phyloP scores from a whole-genome alignment of 2,113 vertebrate species.

The Nerophis lumbriciformis region DNA sequence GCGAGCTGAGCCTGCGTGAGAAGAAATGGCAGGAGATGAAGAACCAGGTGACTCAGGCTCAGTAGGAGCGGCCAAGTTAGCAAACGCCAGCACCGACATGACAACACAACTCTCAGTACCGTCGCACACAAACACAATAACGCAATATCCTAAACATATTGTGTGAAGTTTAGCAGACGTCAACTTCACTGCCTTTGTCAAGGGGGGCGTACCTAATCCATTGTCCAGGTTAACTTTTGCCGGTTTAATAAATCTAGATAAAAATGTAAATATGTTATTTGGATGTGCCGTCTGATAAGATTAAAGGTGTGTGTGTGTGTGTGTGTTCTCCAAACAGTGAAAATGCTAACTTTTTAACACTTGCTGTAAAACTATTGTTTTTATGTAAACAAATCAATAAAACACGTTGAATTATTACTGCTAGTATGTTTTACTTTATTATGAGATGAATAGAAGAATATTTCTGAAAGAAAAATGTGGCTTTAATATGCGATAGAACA shows the following conservation, averaged over 20 bases:
- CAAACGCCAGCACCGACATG: too few species aligned
- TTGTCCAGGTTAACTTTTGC: background rate
- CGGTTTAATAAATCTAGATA: background rate
- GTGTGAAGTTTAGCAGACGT: background rate
- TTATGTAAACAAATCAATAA: background rate
- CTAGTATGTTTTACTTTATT: too few species aligned
- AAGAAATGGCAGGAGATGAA: constrained; percentile 89
- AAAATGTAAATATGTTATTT: constrained; percentile 2
- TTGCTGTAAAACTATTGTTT: background rate
- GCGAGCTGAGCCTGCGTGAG: constrained; percentile 82
- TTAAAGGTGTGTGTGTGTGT: too few species aligned
- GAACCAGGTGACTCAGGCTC: constrained; percentile 60
- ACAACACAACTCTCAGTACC: background rate
- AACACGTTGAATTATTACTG: background rate
- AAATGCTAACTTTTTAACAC: constrained; percentile 1
- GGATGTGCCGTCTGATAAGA: background rate
- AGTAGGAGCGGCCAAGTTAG: constrained; percentile 19
- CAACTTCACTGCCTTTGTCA: background rate
- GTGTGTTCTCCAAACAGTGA: too few species aligned
- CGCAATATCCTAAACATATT: too few species aligned
- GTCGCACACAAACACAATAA: background rate
- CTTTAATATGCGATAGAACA: too few species aligned
- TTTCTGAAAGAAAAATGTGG: too few species aligned
- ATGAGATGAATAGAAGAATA: too few species aligned
- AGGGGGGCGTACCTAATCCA: background rate